A percentile compares a stretch with the other conserved stretches of the same genome.
Evolutionary conservation across 2,797 vertebrate genomes (phyloP).

Genomic region (Pipistrellus pipistrellus): DNA sequence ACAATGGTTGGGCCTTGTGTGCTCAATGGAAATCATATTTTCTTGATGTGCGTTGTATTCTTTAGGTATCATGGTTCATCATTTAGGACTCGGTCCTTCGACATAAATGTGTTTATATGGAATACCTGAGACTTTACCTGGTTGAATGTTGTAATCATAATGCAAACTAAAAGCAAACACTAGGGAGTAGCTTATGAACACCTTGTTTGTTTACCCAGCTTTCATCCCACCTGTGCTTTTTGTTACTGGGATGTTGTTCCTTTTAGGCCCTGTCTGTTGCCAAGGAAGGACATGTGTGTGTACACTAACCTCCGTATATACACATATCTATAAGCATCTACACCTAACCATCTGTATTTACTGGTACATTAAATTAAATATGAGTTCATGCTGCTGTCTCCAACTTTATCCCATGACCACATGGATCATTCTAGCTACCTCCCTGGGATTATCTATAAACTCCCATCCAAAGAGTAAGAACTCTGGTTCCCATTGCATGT

Average conservation of each 20-base stretch:
- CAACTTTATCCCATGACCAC: background rate
- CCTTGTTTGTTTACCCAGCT: background rate
- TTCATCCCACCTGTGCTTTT: background rate
- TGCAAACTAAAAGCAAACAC: background rate
- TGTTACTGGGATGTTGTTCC: background rate
- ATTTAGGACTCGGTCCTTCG: background rate
- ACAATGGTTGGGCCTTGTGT: background rate
- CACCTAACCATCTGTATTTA: background rate
- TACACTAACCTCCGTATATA: background rate
- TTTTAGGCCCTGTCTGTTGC: background rate
- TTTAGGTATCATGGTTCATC: background rate
- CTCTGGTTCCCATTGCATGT: background rate
- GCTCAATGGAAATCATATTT: background rate
- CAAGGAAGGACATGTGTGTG: background rate
- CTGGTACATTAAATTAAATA: background rate
- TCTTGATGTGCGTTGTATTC: background rate
- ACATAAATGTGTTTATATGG: background rate
- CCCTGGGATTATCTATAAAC: background rate
- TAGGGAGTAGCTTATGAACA: background rate
- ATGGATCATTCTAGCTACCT: background rate
- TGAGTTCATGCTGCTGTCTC: background rate
- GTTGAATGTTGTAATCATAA: background rate
- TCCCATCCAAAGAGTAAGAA: background rate
- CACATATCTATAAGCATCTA: background rate
- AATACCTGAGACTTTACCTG: background rate